Percentiles rank a stretch among this genome's conserved stretches.
Conservation (phyloP, 2,888 invertebrate genomes). For the Hymenopus coronatus region DNA sequence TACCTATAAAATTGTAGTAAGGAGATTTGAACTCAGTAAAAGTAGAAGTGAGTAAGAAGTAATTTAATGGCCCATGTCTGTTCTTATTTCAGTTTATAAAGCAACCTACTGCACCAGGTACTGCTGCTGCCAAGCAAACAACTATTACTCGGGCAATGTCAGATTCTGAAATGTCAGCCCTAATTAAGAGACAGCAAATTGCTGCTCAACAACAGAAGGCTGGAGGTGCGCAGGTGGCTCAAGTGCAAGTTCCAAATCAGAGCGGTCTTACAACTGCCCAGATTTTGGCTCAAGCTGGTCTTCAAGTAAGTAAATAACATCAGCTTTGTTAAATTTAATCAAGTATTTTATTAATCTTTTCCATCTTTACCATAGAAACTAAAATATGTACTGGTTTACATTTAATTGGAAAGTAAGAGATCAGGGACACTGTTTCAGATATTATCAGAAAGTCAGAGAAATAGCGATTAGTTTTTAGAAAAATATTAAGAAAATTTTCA, state of each 20-base stretch:
- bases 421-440: no score
- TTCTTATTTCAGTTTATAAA: conserved; percentile 19
- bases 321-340: not conserved
- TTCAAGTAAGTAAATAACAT: conserved; percentile 42
- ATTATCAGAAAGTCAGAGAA: no score
- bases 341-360: no score
- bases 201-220: conserved; percentile 45
- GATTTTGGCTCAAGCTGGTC: conserved; percentile 57
- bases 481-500: no score
- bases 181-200: conserved; percentile 55
- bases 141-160: conserved; percentile 47
- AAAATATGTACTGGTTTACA: no score
- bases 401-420: no score
- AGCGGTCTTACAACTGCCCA: conserved; percentile 50
- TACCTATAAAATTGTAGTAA: no score
- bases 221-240: conserved; percentile 43
- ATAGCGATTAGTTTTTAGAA: no score
- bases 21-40: no score
- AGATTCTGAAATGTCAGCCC: conserved; percentile 58
- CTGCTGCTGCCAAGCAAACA: conserved; percentile 32
- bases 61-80: not conserved
- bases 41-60: no score
- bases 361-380: no score
- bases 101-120: conserved; percentile 9
- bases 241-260: conserved; percentile 44